Conservation (phyloP, 2,797 vertebrate species). For the Morelia viridis region DNA sequence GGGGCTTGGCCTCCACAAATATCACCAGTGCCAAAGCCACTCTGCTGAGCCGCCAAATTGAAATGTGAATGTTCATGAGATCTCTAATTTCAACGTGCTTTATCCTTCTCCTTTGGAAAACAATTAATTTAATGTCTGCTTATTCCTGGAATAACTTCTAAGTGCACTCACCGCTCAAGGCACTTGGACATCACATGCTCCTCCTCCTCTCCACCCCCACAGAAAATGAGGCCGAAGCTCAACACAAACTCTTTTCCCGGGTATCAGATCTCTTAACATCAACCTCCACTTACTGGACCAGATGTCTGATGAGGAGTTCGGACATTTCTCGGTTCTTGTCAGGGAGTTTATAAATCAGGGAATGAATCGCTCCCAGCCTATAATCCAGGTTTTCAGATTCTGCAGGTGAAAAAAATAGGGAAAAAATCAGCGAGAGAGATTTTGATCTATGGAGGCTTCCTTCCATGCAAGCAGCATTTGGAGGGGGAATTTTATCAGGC, state of each 20-base stretch:
- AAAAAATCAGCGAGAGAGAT: conserved; percentile 33
- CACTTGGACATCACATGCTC: too few species aligned
- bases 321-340: conserved; percentile 94
- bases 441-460: neutral
- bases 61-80: neutral
- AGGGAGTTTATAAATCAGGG: conserved; percentile 91
- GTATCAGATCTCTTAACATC: neutral
- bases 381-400: conserved; percentile 94
- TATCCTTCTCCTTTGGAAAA: too few species aligned
- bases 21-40: rapidly evolving
- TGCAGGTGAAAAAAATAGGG: conserved; percentile 44
- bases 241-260: neutral
- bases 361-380: conserved; percentile 90
- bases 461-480: neutral
- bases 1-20: neutral
- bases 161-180: neutral
- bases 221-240: neutral
- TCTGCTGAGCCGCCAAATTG: neutral
- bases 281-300: conserved; percentile 84
- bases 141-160: neutral
- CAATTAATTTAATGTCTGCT: neutral
- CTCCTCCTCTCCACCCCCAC: neutral
- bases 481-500: neutral
- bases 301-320: conserved; percentile 89
- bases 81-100: neutral